These are phyloP conservation scores for Ochotona curzoniae DNA, from an alignment of 2,113 vertebrate species.

Conservation along the genomic window DNA sequence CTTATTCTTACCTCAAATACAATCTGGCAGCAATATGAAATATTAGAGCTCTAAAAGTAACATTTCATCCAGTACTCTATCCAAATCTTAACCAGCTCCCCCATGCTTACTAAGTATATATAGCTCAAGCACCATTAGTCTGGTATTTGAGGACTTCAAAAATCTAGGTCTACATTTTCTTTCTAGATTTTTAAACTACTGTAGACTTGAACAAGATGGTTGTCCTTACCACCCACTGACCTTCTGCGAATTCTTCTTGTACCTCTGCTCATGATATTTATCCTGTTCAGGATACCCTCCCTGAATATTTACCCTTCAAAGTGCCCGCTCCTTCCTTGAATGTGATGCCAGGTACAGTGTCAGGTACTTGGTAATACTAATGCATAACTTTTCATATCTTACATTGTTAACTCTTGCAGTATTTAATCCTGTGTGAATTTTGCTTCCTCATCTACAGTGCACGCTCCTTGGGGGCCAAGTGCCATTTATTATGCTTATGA, in stretches of 20 bases:
- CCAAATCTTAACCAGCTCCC: not conserved
- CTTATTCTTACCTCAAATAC: not conserved
- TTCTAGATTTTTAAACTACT: not conserved
- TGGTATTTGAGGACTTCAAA: constrained; percentile 10
- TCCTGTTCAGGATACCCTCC: not conserved
- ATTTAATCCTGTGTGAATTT: not conserved
- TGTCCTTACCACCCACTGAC: not conserved
- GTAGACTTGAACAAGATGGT: constrained; percentile 23
- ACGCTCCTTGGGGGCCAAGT: not conserved
- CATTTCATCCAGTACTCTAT: constrained; percentile 33
- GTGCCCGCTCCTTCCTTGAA: not conserved
- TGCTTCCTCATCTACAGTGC: not conserved
- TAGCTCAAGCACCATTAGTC: not conserved
- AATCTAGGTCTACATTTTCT: constrained; percentile 1
- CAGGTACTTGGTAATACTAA: not conserved
- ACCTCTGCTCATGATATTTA: not conserved
- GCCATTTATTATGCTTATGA: not conserved
- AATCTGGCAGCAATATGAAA: not conserved
- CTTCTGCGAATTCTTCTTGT: not conserved
- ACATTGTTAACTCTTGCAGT: not conserved
- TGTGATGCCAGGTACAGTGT: not conserved
- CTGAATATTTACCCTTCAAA: not conserved
- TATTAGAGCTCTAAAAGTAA: not conserved
- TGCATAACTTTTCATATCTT: not conserved
- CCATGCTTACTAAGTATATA: not conserved